A percentile compares a stretch with the other conserved stretches of the same genome.
These are phyloP conservation scores for Beaufortia kweichowensis DNA, from an alignment of 2,113 vertebrate species.

Conservation along the genomic window DNA sequence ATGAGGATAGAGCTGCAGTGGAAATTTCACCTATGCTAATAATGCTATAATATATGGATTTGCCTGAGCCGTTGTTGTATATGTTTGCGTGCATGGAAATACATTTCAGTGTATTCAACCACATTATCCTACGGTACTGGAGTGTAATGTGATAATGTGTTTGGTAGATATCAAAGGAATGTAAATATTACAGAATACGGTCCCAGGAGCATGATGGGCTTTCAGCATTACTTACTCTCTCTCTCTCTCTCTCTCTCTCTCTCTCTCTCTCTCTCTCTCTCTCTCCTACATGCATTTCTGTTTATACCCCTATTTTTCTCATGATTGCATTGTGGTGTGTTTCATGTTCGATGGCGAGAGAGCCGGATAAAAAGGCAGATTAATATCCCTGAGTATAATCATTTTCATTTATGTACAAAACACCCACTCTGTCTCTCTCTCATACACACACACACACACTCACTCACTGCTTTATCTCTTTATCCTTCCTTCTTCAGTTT, in stretches of 20 bases:
- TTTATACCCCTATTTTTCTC: conserved; percentile 7
- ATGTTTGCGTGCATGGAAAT: conserved; percentile 24
- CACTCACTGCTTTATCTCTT: conserved; percentile 18
- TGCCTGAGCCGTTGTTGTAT: conserved; percentile 28
- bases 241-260: not conserved
- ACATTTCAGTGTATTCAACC: conserved; percentile 11
- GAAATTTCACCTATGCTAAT: not conserved
- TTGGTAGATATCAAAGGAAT: conserved; percentile 35
- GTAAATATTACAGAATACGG: conserved; percentile 26
- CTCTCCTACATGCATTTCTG: conserved; percentile 19
- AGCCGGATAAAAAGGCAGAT: conserved; percentile 1
- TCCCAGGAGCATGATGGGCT: conserved; percentile 22
- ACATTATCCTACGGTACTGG: conserved; percentile 15
- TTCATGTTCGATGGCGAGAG: conserved; percentile 3
- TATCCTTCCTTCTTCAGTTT: not conserved
- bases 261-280: not conserved
- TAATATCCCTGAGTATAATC: conserved; percentile 42
- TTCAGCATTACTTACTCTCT: conserved; percentile 11
- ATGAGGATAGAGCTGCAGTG: not conserved
- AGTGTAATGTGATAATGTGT: conserved; percentile 20
- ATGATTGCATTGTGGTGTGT: not conserved
- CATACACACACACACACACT: not conserved
- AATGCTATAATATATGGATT: not conserved
- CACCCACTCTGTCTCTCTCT: conserved; percentile 16
- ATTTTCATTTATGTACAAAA: conserved; percentile 38